Evolutionary conservation across 2,113 vertebrate genomes (phyloP).

Genomic region (Noturus placidus): DNA sequence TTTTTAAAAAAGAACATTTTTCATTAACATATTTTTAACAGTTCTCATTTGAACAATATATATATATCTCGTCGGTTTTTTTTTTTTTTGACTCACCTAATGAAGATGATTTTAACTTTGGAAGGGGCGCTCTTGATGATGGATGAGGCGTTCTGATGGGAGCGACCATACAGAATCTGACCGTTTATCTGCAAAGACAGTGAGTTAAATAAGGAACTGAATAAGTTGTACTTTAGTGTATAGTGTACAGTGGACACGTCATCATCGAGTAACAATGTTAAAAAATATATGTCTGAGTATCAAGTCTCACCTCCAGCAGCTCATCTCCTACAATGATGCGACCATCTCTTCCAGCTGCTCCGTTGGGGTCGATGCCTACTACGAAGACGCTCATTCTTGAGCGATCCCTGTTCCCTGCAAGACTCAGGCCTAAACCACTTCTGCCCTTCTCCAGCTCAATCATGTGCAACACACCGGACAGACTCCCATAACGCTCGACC

Average conservation of each 20-base stretch:
- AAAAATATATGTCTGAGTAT: neutral
- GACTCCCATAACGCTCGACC: conserved; percentile 82
- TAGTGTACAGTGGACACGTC: neutral
- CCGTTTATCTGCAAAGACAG: conserved; percentile 62
- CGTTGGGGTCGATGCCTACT: conserved; percentile 92
- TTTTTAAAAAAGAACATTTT: neutral
- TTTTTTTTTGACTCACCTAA: conserved; percentile 76
- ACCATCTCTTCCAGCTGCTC: conserved; percentile 90
- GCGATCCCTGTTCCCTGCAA: conserved; percentile 95
- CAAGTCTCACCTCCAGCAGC: conserved; percentile 84
- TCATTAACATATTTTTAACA: neutral
- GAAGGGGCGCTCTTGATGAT: conserved; percentile 94
- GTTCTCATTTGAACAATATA: neutral
- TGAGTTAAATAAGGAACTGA: neutral
- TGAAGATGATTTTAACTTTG: conserved; percentile 92
- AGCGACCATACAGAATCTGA: conserved; percentile 91
- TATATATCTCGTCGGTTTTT: too few species aligned
- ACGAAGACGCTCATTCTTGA: conserved; percentile 95
- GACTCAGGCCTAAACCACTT: conserved; percentile 92
- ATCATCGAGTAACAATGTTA: neutral
- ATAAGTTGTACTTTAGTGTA: neutral
- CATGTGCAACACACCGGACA: conserved; percentile 84
- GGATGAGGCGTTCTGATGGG: conserved; percentile 95
- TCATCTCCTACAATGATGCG: conserved; percentile 91
- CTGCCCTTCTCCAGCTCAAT: conserved; percentile 94